These are phyloP conservation scores for Pseudochirops corinnae DNA, from an alignment of 2,797 vertebrate species.

Conservation along the genomic window DNA sequence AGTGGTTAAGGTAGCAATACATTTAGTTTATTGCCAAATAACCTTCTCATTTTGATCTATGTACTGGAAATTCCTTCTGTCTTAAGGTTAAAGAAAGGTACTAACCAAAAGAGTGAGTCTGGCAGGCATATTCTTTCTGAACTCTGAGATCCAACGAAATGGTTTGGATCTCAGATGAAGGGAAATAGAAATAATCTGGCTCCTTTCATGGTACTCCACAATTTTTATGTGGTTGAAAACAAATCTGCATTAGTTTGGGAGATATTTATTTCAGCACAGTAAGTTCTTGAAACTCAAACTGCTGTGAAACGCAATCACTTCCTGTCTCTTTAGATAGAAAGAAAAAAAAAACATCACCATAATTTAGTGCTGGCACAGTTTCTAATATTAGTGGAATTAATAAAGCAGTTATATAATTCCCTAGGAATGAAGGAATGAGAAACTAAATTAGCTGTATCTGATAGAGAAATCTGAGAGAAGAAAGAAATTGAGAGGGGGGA, in stretches of 20 bases:
- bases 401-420: conserved; percentile 57
- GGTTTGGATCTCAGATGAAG: conserved; percentile 35
- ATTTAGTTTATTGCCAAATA: conserved; percentile 61
- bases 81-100: conserved; percentile 57
- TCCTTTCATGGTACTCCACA: conserved; percentile 48
- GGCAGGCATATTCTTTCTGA: conserved; percentile 61
- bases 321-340: conserved; percentile 25
- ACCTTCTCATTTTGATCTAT: conserved; percentile 62
- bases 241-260: conserved; percentile 41
- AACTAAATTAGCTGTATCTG: conserved; percentile 1
- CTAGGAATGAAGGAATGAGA: conserved; percentile 53
- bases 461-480: conserved; percentile 38
- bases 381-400: conserved; percentile 61
- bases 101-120: conserved; percentile 58
- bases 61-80: conserved; percentile 32
- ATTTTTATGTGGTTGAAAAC: conserved; percentile 61
- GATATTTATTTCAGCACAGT: conserved; percentile 61
- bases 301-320: conserved; percentile 53
- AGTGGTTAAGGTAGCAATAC: conserved; percentile 43
- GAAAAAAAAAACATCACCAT: background rate
- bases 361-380: conserved; percentile 45
- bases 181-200: conserved; percentile 55
- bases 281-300: conserved; percentile 65
- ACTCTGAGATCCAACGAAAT: conserved; percentile 53
- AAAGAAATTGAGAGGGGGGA: conserved; percentile 41